Percentiles rank a stretch among this genome's conserved stretches.
Evolutionary conservation across 2,113 vertebrate genomes (phyloP).

Genomic region (Podarcis muralis): DNA sequence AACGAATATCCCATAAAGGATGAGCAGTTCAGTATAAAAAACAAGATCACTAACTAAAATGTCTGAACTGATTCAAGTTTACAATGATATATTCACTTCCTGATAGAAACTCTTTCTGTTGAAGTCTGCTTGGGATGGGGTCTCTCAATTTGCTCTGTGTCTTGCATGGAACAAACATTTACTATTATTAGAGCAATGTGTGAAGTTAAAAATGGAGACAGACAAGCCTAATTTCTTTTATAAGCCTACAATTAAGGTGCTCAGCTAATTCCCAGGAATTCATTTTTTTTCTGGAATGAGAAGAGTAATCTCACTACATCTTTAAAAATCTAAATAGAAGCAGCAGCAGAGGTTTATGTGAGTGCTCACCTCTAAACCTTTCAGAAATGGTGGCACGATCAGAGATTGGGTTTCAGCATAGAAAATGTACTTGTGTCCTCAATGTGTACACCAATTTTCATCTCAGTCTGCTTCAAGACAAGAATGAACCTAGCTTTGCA

Average conservation of each 20-base stretch:
- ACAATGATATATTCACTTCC: slow-evolving; percentile 10
- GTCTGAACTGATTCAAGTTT: slow-evolving; percentile 1
- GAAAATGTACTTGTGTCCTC: not conserved
- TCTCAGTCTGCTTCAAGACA: not conserved
- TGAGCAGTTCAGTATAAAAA: not conserved
- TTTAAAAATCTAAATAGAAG: slow-evolving; percentile 8
- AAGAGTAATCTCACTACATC: not conserved
- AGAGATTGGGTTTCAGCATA: not conserved
- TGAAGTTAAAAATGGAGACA: not conserved
- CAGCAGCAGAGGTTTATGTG: not conserved
- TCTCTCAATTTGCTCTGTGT: not conserved
- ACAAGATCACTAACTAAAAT: not conserved
- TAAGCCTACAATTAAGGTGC: not conserved
- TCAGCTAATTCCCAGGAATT: not conserved
- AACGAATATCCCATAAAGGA: not conserved
- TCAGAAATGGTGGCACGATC: not conserved
- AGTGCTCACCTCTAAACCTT: slow-evolving; percentile 4
- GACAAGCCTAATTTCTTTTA: not conserved
- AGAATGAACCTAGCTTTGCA: not conserved
- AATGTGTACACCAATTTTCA: not conserved
- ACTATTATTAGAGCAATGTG: slow-evolving; percentile 32
- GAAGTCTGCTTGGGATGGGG: not conserved
- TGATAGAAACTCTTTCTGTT: slow-evolving; percentile 15
- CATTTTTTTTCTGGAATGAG: not conserved
- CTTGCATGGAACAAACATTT: not conserved